These are phyloP conservation scores for Dicycla oo DNA, from an alignment of 2,888 invertebrate genomes.

Conservation along the genomic window DNA sequence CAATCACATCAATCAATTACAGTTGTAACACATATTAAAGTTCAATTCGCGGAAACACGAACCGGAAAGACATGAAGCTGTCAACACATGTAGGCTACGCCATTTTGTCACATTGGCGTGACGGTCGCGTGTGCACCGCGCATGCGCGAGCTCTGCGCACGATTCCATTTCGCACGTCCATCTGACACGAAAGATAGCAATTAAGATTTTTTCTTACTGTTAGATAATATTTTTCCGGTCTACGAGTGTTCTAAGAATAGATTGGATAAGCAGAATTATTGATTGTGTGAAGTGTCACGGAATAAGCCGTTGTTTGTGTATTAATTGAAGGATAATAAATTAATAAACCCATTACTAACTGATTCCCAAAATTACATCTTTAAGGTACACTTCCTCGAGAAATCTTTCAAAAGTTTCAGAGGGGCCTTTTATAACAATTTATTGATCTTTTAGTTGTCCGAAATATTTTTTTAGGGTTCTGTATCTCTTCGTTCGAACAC, in stretches of 20 bases:
- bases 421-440: background rate
- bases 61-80: slow-evolving; percentile 56
- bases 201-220: slow-evolving; percentile 64
- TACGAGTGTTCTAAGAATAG: slow-evolving; percentile 48
- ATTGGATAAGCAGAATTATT: slow-evolving; percentile 47
- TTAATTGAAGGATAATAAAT: background rate
- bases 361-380: no score
- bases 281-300: slow-evolving; percentile 25
- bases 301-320: background rate
- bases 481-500: no score
- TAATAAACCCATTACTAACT: no score
- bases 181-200: slow-evolving; percentile 64
- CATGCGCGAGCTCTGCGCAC: slow-evolving; percentile 54
- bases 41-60: slow-evolving; percentile 43
- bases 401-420: background rate
- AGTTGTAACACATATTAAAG: slow-evolving; percentile 22
- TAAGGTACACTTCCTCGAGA: background rate
- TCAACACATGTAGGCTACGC: slow-evolving; percentile 59
- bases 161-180: slow-evolving; percentile 62
- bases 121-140: slow-evolving; percentile 58
- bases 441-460: no score
- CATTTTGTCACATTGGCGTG: slow-evolving; percentile 62
- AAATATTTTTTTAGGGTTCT: no score
- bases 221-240: slow-evolving; percentile 68
- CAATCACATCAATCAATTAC: slow-evolving; percentile 6